phyloP scores from a whole-genome alignment of 2,113 vertebrate genomes.

The Microtus ochrogaster region DNA sequence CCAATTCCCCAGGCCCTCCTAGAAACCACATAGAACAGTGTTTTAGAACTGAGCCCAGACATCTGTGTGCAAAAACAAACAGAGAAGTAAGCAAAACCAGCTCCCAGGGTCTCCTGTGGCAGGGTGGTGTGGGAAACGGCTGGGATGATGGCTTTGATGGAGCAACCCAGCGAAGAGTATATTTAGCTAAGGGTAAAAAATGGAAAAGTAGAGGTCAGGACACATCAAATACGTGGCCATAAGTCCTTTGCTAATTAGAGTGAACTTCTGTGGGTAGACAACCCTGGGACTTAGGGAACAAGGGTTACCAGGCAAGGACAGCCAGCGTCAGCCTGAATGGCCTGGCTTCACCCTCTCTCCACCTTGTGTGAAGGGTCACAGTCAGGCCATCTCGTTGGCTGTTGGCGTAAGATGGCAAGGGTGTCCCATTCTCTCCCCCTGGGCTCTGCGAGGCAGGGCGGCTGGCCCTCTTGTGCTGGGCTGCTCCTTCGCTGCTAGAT shows the following conservation, averaged over 20 bases:
- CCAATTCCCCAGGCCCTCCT: neutral
- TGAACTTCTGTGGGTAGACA: neutral
- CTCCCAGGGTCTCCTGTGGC: neutral
- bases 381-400: neutral
- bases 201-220: neutral
- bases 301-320: neutral
- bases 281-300: neutral
- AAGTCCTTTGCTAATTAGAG: conserved; percentile 27
- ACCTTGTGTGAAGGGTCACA: too few species aligned
- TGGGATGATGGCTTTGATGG: neutral
- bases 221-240: neutral
- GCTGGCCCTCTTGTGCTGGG: neutral
- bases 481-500: neutral
- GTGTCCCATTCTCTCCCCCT: neutral
- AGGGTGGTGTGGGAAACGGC: neutral
- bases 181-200: conserved; percentile 20
- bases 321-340: fast-evolving
- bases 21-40: neutral
- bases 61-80: conserved; percentile 4
- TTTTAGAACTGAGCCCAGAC: neutral
- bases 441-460: neutral
- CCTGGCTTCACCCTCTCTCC: neutral
- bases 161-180: neutral
- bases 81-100: conserved; percentile 35
- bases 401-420: neutral